phyloP scores from a whole-genome alignment of 2,113 vertebrate species.

The Sisor rabdophorus region DNA sequence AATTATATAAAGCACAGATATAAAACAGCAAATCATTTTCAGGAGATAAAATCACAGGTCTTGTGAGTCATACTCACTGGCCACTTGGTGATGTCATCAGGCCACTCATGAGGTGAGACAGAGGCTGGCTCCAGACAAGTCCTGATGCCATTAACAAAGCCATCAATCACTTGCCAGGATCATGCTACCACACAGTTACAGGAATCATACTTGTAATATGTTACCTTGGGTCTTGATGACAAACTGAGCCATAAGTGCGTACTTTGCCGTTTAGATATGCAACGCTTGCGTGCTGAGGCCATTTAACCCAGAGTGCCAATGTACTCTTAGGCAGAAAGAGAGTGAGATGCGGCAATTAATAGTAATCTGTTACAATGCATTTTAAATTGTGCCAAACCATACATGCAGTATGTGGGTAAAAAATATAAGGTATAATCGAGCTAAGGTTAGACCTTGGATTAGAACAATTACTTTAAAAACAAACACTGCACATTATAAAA shows the following conservation, averaged over 20 bases:
- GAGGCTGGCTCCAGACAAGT: constrained; percentile 95
- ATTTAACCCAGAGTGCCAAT: constrained; percentile 94
- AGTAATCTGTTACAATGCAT: background rate
- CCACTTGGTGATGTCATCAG: constrained; percentile 98
- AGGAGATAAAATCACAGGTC: background rate
- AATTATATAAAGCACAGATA: no score
- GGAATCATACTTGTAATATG: background rate
- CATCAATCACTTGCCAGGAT: background rate
- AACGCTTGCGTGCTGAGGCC: constrained; percentile 83
- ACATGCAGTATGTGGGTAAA: background rate
- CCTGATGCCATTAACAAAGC: constrained; percentile 61
- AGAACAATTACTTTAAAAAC: background rate
- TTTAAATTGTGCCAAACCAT: background rate
- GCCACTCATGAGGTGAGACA: constrained; percentile 89
- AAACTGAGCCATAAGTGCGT: constrained; percentile 86
- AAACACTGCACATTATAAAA: background rate
- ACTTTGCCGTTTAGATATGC: constrained; percentile 74
- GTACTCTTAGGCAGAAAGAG: constrained; percentile 74
- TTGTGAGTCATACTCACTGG: constrained; percentile 75
- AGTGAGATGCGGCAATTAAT: background rate
- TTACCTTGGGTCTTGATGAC: constrained; percentile 95
- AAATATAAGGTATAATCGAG: background rate
- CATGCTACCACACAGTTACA: background rate
- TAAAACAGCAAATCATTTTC: background rate
- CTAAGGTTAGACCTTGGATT: background rate